Percentiles rank a stretch among this genome's conserved stretches.
These are phyloP conservation scores for Colinus virginianus DNA, from an alignment of 2,113 vertebrate genomes.

Conservation along the genomic window DNA sequence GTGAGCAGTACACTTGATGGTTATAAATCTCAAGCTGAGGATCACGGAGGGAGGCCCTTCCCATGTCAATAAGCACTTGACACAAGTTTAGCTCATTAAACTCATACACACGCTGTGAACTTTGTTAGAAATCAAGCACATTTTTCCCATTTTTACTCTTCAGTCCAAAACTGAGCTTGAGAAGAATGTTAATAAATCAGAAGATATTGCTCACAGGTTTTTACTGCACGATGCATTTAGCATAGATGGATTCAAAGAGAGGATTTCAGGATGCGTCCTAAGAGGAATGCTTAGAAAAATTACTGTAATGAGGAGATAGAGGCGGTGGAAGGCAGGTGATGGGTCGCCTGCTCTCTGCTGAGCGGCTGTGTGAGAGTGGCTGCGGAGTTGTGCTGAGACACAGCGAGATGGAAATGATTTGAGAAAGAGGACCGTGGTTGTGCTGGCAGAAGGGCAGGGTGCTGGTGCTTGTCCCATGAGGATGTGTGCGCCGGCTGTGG, in stretches of 20 bases:
- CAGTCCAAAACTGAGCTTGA: neutral
- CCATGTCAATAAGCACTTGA: neutral
- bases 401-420: neutral
- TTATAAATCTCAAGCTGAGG: neutral
- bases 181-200: neutral
- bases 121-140: neutral
- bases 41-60: neutral
- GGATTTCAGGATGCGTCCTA: neutral
- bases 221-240: neutral
- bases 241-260: neutral
- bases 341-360: neutral
- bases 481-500: neutral
- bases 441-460: neutral
- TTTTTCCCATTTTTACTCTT: neutral
- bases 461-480: neutral
- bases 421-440: fast-evolving
- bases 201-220: neutral
- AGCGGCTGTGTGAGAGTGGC: neutral
- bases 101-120: fast-evolving
- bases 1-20: neutral
- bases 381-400: neutral
- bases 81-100: neutral
- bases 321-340: neutral
- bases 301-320: fast-evolving
- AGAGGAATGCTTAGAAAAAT: neutral